Conservation (phyloP, 35 echinoderm and acorn worm species). For the Patiria miniata region DNA sequence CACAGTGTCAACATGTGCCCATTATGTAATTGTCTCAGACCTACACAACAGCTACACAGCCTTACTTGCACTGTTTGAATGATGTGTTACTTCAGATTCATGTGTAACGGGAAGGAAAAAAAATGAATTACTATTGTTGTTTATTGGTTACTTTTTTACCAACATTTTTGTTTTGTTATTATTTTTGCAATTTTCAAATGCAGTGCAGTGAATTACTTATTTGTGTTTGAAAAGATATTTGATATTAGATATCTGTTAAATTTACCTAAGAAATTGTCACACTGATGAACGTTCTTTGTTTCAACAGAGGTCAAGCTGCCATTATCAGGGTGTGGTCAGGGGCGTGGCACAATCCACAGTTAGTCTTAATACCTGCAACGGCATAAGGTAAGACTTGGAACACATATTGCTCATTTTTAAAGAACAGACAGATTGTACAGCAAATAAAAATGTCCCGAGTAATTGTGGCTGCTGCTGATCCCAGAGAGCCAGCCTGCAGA, state of each 20-base stretch:
- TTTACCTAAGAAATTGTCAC: not conserved
- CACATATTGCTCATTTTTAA: no score
- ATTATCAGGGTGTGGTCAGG: conserved; percentile 22
- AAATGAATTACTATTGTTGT: not conserved
- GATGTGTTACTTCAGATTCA: no score
- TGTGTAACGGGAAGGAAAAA: not conserved
- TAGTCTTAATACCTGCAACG: conserved; percentile 6
- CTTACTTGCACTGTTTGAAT: no score
- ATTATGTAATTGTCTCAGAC: no score
- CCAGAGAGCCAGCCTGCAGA: no score
- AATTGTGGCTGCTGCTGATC: no score
- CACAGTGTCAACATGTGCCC: no score
- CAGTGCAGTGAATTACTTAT: not conserved
- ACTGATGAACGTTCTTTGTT: not conserved
- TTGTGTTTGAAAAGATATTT: not conserved
- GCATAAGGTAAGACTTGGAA: not conserved
- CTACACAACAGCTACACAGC: no score
- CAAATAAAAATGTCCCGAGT: no score
- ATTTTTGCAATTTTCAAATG: not conserved
- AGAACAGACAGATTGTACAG: no score
- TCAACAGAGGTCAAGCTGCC: not conserved
- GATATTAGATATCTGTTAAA: not conserved
- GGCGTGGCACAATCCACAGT: not conserved
- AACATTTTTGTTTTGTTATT: not conserved
- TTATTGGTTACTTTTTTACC: not conserved